phyloP scores from a whole-genome alignment of 2,888 invertebrate species.

The Melanostoma scalare region DNA sequence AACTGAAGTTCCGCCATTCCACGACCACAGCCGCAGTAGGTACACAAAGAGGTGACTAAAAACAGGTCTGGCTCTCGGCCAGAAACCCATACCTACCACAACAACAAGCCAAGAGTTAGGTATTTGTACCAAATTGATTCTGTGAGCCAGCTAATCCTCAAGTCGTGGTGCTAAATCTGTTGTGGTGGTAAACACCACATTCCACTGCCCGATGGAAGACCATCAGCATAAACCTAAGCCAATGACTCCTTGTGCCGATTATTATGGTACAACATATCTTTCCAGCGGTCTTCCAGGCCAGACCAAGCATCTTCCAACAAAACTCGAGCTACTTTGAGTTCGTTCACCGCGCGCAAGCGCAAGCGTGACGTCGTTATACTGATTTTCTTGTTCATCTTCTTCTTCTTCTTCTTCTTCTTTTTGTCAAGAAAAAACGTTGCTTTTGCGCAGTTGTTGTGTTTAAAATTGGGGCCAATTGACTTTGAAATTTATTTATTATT shows the following conservation, averaged over 20 bases:
- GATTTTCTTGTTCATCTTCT: constrained; percentile 45
- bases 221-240: constrained; percentile 43
- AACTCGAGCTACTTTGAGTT: constrained; percentile 81
- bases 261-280: not conserved
- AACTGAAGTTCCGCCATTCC: constrained; percentile 73
- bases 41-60: constrained; percentile 27
- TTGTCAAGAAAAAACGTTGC: constrained; percentile 13
- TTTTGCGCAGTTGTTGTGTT: constrained; percentile 23
- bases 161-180: constrained; percentile 5
- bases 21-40: not conserved
- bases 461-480: constrained; percentile 57
- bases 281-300: constrained; percentile 38
- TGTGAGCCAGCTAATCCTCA: constrained; percentile 13
- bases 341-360: constrained; percentile 79
- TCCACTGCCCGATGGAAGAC: constrained; percentile 54
- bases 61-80: constrained; percentile 63
- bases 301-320: constrained; percentile 78
- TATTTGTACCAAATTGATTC: not conserved
- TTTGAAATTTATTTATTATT: constrained; percentile 39
- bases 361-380: constrained; percentile 64
- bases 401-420: not conserved
- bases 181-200: constrained; percentile 24
- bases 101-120: constrained; percentile 24
- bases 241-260: constrained; percentile 62
- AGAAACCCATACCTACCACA: constrained; percentile 66